Conservation (phyloP, 2,113 vertebrate genomes). For the Mohoua ochrocephala region DNA sequence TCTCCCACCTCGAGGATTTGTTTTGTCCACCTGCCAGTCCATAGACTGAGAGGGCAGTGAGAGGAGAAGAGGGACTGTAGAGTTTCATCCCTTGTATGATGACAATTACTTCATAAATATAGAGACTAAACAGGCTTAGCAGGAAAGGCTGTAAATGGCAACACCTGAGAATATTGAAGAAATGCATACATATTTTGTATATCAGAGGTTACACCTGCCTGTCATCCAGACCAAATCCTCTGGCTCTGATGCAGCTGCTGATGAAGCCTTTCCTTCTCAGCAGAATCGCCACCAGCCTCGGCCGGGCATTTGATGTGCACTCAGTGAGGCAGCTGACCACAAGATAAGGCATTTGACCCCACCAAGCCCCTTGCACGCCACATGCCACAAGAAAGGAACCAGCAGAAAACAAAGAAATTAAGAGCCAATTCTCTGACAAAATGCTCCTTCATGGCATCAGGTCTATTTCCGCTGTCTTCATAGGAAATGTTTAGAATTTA, state of each 20-base stretch:
- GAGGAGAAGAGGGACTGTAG: not conserved
- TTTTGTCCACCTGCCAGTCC: not conserved
- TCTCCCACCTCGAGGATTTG: not conserved
- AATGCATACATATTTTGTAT: not conserved
- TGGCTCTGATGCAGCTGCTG: not conserved
- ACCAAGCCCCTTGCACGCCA: not conserved
- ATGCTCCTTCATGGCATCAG: not conserved
- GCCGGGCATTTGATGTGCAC: not conserved
- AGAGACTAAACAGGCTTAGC: not conserved
- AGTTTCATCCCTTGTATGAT: not conserved
- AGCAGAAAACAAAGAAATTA: not conserved
- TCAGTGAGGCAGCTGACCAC: not conserved
- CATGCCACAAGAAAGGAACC: not conserved
- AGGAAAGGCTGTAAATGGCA: not conserved
- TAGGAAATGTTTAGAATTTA: not conserved
- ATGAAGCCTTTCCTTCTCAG: not conserved
- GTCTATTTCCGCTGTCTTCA: not conserved
- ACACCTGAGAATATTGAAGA: not conserved
- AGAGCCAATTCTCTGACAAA: not conserved
- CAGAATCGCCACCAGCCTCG: not conserved
- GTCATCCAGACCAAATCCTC: not conserved
- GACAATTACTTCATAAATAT: not conserved
- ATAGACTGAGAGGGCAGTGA: not conserved
- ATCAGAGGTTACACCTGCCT: not conserved
- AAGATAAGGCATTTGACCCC: not conserved